These are phyloP conservation scores for Heteropelma amictum DNA, from an alignment of 2,888 invertebrate species.

Conservation along the genomic window DNA sequence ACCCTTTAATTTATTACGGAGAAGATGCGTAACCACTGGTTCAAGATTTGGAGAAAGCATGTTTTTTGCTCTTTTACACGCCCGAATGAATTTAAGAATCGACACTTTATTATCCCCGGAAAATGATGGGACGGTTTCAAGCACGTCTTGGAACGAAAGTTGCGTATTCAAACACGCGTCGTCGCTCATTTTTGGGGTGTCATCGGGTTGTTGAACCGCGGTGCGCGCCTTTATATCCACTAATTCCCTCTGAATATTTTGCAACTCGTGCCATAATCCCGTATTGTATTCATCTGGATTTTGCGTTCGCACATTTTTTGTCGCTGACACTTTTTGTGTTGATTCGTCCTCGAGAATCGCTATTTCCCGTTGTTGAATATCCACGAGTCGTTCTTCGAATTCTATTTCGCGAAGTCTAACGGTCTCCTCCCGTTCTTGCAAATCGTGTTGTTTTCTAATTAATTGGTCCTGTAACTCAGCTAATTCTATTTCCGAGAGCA, in stretches of 20 bases:
- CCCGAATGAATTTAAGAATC: constrained; percentile 8
- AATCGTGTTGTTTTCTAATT: not conserved
- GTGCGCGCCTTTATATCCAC: not conserved
- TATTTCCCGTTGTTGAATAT: not conserved
- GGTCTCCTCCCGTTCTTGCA: not conserved
- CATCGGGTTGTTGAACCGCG: not conserved
- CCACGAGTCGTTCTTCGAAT: not conserved
- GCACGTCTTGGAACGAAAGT: not conserved
- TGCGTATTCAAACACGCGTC: not conserved
- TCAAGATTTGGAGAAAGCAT: no score
- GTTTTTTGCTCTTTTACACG: constrained; percentile 1
- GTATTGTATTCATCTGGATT: no score
- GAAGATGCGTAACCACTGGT: not conserved
- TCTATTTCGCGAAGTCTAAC: not conserved
- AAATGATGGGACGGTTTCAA: not conserved
- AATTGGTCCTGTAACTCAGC: not conserved
- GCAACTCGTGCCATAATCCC: no score
- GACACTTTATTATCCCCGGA: constrained; percentile 9
- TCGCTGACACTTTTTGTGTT: not conserved
- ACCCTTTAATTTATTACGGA: constrained; percentile 19
- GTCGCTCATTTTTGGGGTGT: not conserved
- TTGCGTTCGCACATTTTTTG: no score
- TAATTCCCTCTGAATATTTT: no score
- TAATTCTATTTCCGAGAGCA: not conserved
- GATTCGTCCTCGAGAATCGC: not conserved